Evolutionary conservation across 2,113 vertebrate genomes (phyloP).

Genomic region (Elephas maximus): DNA sequence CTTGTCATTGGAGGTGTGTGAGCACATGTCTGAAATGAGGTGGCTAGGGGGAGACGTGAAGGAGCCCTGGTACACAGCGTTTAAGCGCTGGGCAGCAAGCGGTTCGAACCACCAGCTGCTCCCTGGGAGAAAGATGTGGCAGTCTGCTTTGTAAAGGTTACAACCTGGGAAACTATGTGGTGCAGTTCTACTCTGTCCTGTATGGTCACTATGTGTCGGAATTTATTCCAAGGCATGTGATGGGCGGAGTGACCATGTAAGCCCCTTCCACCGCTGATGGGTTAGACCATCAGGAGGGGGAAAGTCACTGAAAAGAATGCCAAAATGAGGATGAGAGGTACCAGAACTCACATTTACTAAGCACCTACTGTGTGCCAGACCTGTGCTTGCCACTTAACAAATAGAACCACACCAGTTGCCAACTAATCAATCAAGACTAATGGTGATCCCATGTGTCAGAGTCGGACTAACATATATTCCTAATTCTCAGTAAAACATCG

Average conservation of each 20-base stretch:
- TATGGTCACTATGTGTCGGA: not conserved
- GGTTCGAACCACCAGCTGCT: not conserved
- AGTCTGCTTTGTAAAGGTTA: not conserved
- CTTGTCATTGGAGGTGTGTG: not conserved
- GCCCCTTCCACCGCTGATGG: not conserved
- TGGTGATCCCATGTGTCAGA: not conserved
- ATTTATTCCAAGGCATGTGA: not conserved
- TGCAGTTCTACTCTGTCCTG: not conserved
- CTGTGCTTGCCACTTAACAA: not conserved
- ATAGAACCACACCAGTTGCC: not conserved
- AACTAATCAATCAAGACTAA: not conserved
- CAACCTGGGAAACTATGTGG: not conserved
- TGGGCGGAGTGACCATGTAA: not conserved
- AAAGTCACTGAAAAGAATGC: not conserved
- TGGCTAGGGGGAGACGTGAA: not conserved
- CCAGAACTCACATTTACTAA: not conserved
- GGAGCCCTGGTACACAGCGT: not conserved
- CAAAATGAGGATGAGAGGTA: not conserved
- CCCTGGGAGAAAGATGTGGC: not conserved
- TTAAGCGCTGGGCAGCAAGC: not conserved
- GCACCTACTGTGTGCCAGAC: not conserved
- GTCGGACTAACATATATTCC: not conserved
- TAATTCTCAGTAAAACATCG: slow-evolving; percentile 40
- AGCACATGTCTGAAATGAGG: not conserved
- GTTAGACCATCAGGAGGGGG: not conserved